phyloP scores from a whole-genome alignment of 2,888 invertebrate genomes.

The Parnassius mnemosyne region DNA sequence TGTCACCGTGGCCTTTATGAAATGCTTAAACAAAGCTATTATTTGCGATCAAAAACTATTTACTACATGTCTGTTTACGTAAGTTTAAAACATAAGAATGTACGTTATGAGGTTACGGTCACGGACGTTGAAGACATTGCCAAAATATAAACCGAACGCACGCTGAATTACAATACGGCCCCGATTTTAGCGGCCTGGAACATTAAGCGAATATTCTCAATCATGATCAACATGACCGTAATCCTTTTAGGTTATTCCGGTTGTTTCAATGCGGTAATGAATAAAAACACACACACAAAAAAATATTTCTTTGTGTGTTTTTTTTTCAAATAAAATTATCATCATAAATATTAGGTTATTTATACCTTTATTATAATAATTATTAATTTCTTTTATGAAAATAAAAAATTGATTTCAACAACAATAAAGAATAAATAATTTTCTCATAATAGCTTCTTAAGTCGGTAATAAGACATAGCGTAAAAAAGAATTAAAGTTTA shows the following conservation, averaged over 20 bases:
- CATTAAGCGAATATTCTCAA: conserved; percentile 41
- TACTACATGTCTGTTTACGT: conserved; percentile 67
- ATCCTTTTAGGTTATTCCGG: conserved; percentile 34
- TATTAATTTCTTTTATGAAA: too few species aligned
- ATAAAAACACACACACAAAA: too few species aligned
- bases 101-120: conserved; percentile 57
- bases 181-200: conserved; percentile 44
- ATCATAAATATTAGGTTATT: too few species aligned
- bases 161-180: conserved; percentile 45
- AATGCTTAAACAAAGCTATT: conserved; percentile 53
- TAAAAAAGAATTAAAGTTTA: too few species aligned
- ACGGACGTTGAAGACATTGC: conserved; percentile 51
- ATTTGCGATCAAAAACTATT: conserved; percentile 68
- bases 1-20: conserved; percentile 49
- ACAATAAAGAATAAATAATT: too few species aligned
- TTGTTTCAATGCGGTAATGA: conserved; percentile 21
- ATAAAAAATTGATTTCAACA: too few species aligned
- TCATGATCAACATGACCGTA: conserved; percentile 48
- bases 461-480: too few species aligned
- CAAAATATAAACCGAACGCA: conserved; percentile 53
- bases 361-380: too few species aligned
- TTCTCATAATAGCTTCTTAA: too few species aligned
- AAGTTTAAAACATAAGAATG: conserved; percentile 55
- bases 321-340: too few species aligned
- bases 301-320: too few species aligned